Base-by-base conservation (phyloP, 2,797 vertebrate genomes). In the Leucoraja ocellata region DNA sequence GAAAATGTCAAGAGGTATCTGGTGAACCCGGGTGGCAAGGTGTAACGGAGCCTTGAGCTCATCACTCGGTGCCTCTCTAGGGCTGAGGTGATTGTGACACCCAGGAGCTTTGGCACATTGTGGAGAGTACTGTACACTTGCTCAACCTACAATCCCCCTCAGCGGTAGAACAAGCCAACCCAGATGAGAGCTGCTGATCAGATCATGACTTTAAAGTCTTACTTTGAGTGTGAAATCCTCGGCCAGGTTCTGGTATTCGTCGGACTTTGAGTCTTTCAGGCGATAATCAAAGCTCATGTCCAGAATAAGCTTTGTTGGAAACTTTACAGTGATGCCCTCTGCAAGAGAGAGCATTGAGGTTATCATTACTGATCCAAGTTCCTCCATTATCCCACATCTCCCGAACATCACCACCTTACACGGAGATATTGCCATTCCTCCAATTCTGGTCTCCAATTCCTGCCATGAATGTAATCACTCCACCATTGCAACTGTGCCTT, bases 271-370 rank as follows among this genome's bases (percentile, higher is more conserved):
- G 21, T 94, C 94, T 80, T 0, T 91, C 83, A 96, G 93, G 0
- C 93, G 93, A 0, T 93, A 93, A n/a, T 90, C 0, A 0, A 95
- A 95, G 0, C 0, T 93, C 95, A 93, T 94, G 76, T 94, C 95
- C 95, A 96, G 94, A 93, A 94, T 94, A 74, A 96, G 93, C 93
- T 95, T 93, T 0, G 94, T 95, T 54, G 95, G 95, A 61, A 96
- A 28, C 68, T 74, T 91, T 36, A 91, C 36, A 5, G 36, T 74
- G 39, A 6, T 21, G 13, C 65, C 71, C 65, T 91, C 90, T 91
- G 90, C 2, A 74, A 74, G 23, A 73, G 23, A 73, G 4, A 54
- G 21, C 21, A 74, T 73, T 16, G 28, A 25, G 74, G 32, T 74
- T 25, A 63, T 39, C 90, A 91, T 73, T 18, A 18, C 28, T 74